Evolutionary conservation across 2,888 invertebrate genomes (phyloP), one percentile per base, ranked within the genome.

Genomic region (Nesidiocoris tenuis): DNA sequence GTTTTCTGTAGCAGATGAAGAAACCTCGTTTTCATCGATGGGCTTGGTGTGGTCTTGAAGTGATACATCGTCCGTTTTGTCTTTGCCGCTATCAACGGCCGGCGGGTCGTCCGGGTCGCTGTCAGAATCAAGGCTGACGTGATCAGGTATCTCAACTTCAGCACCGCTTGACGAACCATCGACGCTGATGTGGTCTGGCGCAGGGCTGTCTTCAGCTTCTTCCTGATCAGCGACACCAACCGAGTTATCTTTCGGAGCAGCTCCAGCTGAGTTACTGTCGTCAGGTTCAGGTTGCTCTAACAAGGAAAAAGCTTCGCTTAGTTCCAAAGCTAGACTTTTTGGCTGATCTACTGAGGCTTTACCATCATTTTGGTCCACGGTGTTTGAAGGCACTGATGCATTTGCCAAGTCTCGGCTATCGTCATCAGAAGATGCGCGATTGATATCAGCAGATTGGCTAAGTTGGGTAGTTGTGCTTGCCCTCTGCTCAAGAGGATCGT

Each of bases 171-270:
- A n/a, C 2, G 72, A 72, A 1, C 59, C 57, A 21, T 55, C 63
- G 16, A 72, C n/a, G 63, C 72, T 72, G 19, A 72, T 56, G 23
- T 72, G 72, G 17, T 72, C 72, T 22, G 54, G 39, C 39, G 12
- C 12, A 7, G 39, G 39, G 39, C 12, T 39, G 3, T 3, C 39
- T 12, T 39, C 16, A 23, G 22, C 56, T n/a, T 57, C 22, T 9
- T 25, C 59, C 12, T 57, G 24, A 59, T 70, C 57, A 59, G 56
- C 70, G 16, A 21, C 67, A 21, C 17, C 67, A 3, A 5, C 17
- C 1, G 19, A n/a, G 5, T 63, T 63, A n/a, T 63, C 63, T 63
- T 59, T 59, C 21, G 7, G 21, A n/a, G n/a, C n/a, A n/a, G n/a
- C n/a, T n/a, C 1, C 59, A 18, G 17, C 39, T 17, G 3, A 2